Evolutionary conservation across 2,888 invertebrate species (phyloP).

Genomic region (Parelbella ahira): DNA sequence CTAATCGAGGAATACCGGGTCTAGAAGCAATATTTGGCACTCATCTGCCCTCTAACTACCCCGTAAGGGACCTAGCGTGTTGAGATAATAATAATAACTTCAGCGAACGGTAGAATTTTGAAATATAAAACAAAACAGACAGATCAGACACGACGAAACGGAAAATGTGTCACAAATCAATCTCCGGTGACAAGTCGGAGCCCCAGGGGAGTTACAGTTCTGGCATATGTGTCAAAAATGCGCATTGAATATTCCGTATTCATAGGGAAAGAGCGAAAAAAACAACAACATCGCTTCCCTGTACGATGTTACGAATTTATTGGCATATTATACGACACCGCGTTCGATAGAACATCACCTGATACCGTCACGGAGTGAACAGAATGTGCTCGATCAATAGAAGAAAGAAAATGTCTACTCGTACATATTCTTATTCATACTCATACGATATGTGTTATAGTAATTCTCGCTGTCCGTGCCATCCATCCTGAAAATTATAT

Average conservation of each 20-base stretch:
- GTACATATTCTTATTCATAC: conserved; percentile 5
- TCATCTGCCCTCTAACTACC: too few relatives aligned
- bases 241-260: conserved; percentile 27
- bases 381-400: conserved; percentile 14
- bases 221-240: conserved; percentile 20
- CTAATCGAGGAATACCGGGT: too few relatives aligned
- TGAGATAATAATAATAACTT: too few relatives aligned
- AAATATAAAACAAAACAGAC: too few relatives aligned
- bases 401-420: conserved; percentile 4
- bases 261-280: conserved; percentile 18
- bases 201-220: conserved; percentile 15
- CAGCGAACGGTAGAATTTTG: too few relatives aligned
- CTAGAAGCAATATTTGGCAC: too few relatives aligned
- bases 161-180: conserved; percentile 12
- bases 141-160: conserved; percentile 3
- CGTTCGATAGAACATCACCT: conserved; percentile 16
- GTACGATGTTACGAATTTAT: conserved; percentile 15
- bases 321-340: conserved; percentile 18
- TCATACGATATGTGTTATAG: neutral
- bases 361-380: conserved; percentile 7
- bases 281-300: conserved; percentile 1
- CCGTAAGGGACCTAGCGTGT: too few relatives aligned
- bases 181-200: conserved; percentile 14
- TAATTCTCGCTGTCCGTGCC: neutral
- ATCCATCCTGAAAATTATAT: too few relatives aligned